Evolutionary conservation across 2,797 vertebrate species (phyloP), one percentile per base, ranked within the genome.

Genomic region (Tamandua tetradactyla): DNA sequence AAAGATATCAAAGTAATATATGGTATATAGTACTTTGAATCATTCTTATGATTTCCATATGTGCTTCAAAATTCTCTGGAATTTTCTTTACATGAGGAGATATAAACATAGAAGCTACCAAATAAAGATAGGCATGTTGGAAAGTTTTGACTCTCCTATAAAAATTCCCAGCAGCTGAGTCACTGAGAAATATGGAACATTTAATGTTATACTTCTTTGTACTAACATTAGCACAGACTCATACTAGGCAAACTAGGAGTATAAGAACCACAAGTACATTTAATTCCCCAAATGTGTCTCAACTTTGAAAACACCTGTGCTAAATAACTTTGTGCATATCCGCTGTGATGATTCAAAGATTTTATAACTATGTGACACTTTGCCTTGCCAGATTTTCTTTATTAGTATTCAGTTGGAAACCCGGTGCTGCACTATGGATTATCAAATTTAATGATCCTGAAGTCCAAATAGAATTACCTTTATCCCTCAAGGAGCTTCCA

Each of bases 261-360:
- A 61, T 93, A 79, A 97, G 80, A 93, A 40, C 35, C 61, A 40
- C 7, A 97, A 35, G 71, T 84, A 92, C 27, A 84, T 78, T 89
- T 12, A 74, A 84, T 94, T 96, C 90, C 92, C 76, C 83, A 69
- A 90, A 93, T 81, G 13, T 83, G 11, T 62, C 44, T 91, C 5
- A 89, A 87, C 93, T 96, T 97, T 68, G 96, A 64, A 80, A 95
- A 71, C 89, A 90, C 95, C 96, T 97, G 95, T 64, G 59, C 89
- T 96, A 57, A 78, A 79, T 30, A 35, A 79, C 30, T 89, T 74
- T 89, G 37, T 94, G 30, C 37, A 11, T 87, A 81, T 94, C 75
- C 62, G 42, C 66, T 87, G 42, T 13, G 89, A 94, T 96, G 96
- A 95, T 55, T 71, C 93, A 95, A 72, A 89, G 79, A 74, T 89